These are phyloP conservation scores for Zonotrichia albicollis DNA, from an alignment of 2,797 vertebrate genomes.

Conservation along the genomic window DNA sequence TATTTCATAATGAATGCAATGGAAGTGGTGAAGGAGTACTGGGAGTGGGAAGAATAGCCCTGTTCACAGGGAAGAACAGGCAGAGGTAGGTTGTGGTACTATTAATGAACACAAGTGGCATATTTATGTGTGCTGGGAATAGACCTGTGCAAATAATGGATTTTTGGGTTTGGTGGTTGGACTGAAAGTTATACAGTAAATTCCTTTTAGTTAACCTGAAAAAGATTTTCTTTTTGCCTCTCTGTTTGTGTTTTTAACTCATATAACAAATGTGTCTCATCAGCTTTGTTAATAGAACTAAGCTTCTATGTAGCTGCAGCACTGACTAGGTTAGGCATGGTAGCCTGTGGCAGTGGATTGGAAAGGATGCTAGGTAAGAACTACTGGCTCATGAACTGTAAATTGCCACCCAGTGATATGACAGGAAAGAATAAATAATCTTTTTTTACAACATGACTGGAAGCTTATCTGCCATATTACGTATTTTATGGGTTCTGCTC, in stretches of 20 bases:
- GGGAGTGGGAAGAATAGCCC: neutral
- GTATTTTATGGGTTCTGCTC: neutral
- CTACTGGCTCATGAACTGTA: neutral
- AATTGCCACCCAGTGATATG: neutral
- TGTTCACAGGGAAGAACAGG: neutral
- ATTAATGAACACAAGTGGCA: neutral
- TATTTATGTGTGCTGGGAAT: constrained; percentile 16
- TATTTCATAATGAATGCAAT: neutral
- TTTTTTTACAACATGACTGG: neutral
- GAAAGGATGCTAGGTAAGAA: constrained; percentile 1
- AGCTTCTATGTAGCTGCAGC: neutral
- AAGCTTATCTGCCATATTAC: constrained; percentile 22
- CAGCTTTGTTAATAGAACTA: neutral
- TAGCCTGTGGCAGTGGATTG: neutral
- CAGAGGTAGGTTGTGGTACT: neutral
- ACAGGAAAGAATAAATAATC: constrained; percentile 20
- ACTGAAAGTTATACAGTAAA: neutral
- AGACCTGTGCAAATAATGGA: constrained; percentile 32
- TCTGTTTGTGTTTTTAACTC: neutral
- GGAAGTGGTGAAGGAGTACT: neutral
- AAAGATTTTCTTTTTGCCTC: neutral
- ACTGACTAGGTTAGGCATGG: neutral
- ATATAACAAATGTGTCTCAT: neutral
- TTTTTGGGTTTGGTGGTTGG: constrained; percentile 13
- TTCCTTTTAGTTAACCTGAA: constrained; percentile 3